Evolutionary conservation across 2,888 invertebrate genomes (phyloP), one percentile per base, ranked within the genome.

Genomic region (Tromatobia lineatoria): DNA sequence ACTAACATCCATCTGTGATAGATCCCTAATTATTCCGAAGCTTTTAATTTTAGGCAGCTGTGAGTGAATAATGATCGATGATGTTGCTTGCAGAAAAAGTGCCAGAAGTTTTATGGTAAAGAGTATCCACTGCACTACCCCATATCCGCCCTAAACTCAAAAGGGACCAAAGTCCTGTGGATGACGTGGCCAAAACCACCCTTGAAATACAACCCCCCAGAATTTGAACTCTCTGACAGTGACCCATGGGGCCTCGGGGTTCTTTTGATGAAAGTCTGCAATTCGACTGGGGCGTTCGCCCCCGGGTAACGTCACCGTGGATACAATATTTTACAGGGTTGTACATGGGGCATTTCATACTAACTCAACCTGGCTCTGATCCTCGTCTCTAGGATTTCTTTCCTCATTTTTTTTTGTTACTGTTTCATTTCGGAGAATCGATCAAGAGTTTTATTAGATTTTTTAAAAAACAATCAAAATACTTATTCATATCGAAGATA

Each of bases 101-200:
- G 61, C 61, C 34, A 61, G 34, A 61, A 64, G 64, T 42, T n/a
- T 64, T 15, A 57, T 57, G 57, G 71, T 42, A n/a, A 15, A 61
- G 3, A 15, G 38, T 34, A 61, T 34, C 61, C 23, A 18, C 59
- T 6, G 59, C 29, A 29, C 25, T 25, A 13, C 64, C 13, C 47
- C 0, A 38, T 20, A 57, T 74, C 47, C 66, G 52, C 78, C 74
- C 75, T 66, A 66, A 85, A 66, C 45, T 34, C 66, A 34, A 75
- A 52, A 66, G 64, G 64, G 47, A 23, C 18, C 13, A 69, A 66
- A 76, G 77, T 76, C 83, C 85, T 86, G 87, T 74, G 85, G 86
- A 89, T 89, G 88, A 89, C 89, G 88, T 88, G 88, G 88, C 87
- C 80, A 77, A 86, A 87, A 85, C 85, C 87, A 88, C 89, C 88